These are phyloP conservation scores for Ditylenchus dipsaci DNA, from an alignment of 1,140 invertebrate species.

Conservation along the genomic window DNA sequence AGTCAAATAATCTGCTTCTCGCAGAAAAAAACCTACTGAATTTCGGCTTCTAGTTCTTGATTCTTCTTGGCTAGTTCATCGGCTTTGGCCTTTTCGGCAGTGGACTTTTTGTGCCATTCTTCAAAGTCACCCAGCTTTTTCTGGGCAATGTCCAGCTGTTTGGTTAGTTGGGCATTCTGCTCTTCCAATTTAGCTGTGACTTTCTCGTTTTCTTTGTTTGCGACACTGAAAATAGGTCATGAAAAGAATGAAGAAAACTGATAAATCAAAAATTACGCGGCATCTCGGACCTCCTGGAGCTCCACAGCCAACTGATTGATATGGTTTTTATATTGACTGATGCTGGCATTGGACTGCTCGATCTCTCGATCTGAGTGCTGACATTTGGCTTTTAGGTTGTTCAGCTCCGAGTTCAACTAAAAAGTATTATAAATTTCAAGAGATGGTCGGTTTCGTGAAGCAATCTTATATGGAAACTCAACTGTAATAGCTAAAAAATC, in stretches of 20 bases:
- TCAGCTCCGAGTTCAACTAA: too few relatives aligned
- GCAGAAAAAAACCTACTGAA: background rate
- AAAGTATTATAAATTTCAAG: too few relatives aligned
- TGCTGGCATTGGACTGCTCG: background rate
- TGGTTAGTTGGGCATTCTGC: background rate
- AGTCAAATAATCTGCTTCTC: too few relatives aligned
- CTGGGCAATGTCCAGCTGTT: background rate
- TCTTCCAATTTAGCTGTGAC: background rate
- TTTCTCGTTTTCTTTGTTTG: too few relatives aligned
- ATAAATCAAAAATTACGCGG: background rate
- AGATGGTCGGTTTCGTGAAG: too few relatives aligned
- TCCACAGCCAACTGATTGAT: background rate
- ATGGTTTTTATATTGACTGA: background rate
- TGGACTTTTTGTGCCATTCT: background rate
- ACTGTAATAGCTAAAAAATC: too few relatives aligned
- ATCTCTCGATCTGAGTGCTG: background rate
- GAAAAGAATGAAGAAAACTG: background rate
- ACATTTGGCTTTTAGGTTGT: background rate
- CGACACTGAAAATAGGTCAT: background rate
- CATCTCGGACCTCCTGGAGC: background rate
- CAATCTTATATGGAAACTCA: too few relatives aligned
- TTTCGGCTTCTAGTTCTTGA: background rate
- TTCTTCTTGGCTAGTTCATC: background rate
- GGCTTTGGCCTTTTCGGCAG: background rate
- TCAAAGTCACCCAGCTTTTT: background rate